A percentile compares a stretch with the other conserved stretches of the same genome.
These are phyloP conservation scores for Drosophila kikkawai DNA, from an alignment of 1,140 invertebrate species.

Conservation along the genomic window DNA sequence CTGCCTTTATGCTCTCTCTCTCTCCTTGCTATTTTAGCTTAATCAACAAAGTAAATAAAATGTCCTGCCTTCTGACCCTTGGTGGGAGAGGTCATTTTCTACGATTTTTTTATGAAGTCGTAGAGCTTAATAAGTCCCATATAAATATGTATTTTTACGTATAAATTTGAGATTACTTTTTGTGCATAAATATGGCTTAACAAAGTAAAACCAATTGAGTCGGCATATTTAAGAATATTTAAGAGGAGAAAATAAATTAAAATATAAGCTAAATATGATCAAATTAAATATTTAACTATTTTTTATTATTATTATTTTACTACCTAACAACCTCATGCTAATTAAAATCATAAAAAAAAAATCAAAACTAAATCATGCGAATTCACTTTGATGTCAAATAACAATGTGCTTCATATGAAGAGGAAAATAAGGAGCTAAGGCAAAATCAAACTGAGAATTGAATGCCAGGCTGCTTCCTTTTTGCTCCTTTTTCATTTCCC, in stretches of 20 bases:
- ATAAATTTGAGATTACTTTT: conserved; percentile 40
- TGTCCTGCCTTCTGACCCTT: conserved; percentile 51
- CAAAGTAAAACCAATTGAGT: conserved; percentile 7
- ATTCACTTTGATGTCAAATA: conserved; percentile 43
- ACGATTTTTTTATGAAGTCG: conserved; percentile 33
- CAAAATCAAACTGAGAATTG: conserved; percentile 26
- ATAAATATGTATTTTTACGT: conserved; percentile 32
- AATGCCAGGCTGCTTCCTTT: conserved; percentile 10
- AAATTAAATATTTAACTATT: background rate
- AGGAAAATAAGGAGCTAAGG: conserved; percentile 8
- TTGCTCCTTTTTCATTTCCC: conserved; percentile 1
- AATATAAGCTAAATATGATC: too few species aligned
- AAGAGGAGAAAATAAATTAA: background rate
- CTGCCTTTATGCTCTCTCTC: background rate
- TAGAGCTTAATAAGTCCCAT: conserved; percentile 29
- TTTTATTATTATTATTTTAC: background rate
- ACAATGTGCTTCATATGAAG: conserved; percentile 21
- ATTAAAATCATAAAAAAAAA: conserved; percentile 25
- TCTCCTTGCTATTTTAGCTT: conserved; percentile 75
- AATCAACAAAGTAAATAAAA: conserved; percentile 83
- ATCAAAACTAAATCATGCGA: conserved; percentile 32
- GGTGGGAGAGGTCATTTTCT: conserved; percentile 40
- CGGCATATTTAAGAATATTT: background rate
- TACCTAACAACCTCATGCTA: background rate
- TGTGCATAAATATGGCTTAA: conserved; percentile 21